Conservation (phyloP, 2,113 vertebrate species). For the Danionella cerebrum region DNA sequence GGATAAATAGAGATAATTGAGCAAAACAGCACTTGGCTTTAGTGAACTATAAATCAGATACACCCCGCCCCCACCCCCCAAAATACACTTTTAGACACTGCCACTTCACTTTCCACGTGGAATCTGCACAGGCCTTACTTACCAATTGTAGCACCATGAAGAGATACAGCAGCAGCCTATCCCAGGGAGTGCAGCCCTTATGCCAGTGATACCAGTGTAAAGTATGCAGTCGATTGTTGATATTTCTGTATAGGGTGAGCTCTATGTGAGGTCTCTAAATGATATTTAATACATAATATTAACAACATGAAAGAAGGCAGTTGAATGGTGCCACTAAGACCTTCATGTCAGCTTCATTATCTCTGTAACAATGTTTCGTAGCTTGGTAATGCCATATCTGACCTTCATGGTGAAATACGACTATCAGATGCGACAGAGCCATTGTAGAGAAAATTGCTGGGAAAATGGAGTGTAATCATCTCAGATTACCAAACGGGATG, state of each 20-base stretch:
- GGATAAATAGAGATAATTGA: conserved; percentile 47
- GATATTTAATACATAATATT: not conserved
- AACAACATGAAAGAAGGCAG: not conserved
- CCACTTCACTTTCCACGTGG: not conserved
- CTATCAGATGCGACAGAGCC: conserved; percentile 9
- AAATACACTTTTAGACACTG: not conserved
- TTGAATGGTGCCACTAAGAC: not conserved
- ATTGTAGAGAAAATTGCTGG: conserved; percentile 19
- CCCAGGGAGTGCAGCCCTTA: no score
- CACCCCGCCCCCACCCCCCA: not conserved
- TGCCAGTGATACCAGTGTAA: no score
- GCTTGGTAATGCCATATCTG: not conserved
- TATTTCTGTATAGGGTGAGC: not conserved
- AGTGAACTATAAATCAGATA: conserved; percentile 44
- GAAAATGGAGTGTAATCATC: conserved; percentile 21
- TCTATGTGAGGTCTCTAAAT: not conserved
- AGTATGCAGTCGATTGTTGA: no score
- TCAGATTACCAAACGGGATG: conserved; percentile 4
- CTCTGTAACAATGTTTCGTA: not conserved
- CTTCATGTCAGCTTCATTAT: conserved; percentile 3
- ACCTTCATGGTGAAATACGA: conserved; percentile 10
- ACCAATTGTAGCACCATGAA: no score
- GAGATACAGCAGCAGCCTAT: no score
- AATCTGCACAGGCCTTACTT: no score
- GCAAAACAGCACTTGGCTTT: conserved; percentile 40